Conservation (phyloP, 2,888 invertebrate species). For the Pharmacophagus antenor region DNA sequence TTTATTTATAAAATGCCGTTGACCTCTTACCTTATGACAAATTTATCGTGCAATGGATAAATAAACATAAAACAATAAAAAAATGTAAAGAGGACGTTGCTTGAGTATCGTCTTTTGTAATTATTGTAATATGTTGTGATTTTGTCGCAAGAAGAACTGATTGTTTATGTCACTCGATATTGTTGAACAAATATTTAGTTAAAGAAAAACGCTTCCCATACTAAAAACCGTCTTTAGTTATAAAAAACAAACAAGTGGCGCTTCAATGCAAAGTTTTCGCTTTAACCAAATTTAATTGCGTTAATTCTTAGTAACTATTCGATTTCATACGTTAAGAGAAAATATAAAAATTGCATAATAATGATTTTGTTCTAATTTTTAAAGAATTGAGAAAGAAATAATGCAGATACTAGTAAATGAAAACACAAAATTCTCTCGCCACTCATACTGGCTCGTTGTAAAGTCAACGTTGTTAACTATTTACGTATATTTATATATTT, state of each 20-base stretch:
- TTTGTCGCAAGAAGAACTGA: neutral
- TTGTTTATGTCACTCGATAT: no score
- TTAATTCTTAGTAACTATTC: no score
- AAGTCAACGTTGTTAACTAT: constrained; percentile 18
- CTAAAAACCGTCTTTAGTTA: no score
- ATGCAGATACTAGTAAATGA: constrained; percentile 6
- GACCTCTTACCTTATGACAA: neutral
- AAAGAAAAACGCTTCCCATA: no score
- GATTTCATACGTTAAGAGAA: no score
- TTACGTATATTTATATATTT: constrained; percentile 13
- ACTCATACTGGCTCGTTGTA: neutral
- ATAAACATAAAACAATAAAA: neutral
- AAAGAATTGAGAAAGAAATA: no score
- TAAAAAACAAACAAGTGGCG: no score
- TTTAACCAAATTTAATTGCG: no score
- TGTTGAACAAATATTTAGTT: no score
- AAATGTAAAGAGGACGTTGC: neutral
- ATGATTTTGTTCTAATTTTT: no score
- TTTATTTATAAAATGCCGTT: neutral
- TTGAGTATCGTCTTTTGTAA: neutral
- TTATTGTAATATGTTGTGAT: neutral
- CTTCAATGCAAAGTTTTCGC: no score
- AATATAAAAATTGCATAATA: no score
- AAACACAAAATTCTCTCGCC: neutral
- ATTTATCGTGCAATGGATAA: neutral